phyloP scores from a whole-genome alignment of 2,113 vertebrate genomes.

The Saguinus midas region DNA sequence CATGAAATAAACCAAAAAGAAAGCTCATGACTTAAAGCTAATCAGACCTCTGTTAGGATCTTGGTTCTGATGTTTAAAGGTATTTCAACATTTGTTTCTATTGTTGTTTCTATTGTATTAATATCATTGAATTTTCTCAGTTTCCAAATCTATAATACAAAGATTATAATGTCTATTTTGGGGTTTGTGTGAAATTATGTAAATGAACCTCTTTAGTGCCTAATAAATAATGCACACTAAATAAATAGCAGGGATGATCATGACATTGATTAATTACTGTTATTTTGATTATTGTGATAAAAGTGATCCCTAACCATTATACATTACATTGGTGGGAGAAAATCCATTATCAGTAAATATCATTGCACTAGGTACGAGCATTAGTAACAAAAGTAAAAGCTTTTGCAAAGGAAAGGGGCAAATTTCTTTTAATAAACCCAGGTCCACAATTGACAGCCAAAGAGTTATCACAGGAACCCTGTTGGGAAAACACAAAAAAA shows the following conservation, averaged over 20 bases:
- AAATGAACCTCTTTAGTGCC: neutral
- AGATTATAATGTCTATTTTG: neutral
- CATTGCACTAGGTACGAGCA: neutral
- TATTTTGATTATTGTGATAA: neutral
- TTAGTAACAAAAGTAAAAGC: constrained; percentile 44
- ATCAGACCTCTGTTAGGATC: neutral
- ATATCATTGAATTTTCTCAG: neutral
- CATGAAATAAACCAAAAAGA: neutral
- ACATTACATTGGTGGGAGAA: neutral
- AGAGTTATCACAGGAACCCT: constrained; percentile 66
- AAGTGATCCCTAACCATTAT: neutral
- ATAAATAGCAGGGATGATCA: neutral
- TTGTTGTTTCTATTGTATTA: neutral
- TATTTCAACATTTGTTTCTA: neutral
- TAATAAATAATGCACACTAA: neutral
- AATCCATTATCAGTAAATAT: neutral
- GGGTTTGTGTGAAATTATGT: neutral
- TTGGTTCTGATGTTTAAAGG: neutral
- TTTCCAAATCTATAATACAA: neutral
- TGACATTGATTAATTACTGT: neutral
- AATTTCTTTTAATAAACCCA: constrained; percentile 73
- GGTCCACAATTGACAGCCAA: constrained; percentile 61
- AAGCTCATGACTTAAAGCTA: neutral
- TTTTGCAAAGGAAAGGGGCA: constrained; percentile 51
- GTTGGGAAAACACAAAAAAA: constrained; percentile 67